phyloP scores from a whole-genome alignment of 2,888 invertebrate species.

The Calameuta idolon region DNA sequence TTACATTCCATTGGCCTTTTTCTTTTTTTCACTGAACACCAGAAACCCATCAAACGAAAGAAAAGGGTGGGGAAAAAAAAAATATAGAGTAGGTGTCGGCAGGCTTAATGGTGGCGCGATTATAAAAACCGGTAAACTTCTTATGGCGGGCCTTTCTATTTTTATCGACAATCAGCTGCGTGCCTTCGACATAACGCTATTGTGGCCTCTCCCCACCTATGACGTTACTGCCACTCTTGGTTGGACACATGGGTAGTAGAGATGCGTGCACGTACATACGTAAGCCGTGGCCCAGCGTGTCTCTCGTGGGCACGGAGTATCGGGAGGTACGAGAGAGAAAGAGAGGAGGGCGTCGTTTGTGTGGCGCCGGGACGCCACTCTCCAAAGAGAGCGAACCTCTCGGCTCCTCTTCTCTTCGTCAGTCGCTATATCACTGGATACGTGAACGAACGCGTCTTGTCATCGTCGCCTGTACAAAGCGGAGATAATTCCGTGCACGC shows the following conservation, averaged over 20 bases:
- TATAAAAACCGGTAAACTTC: not conserved
- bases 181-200: constrained; percentile 43
- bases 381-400: constrained; percentile 15
- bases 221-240: not conserved
- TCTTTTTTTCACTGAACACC: not conserved
- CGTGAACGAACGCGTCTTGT: constrained; percentile 19
- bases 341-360: not conserved
- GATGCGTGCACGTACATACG: not conserved
- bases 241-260: not conserved
- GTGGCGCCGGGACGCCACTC: not conserved
- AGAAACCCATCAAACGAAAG: not conserved
- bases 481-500: not conserved
- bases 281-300: not conserved
- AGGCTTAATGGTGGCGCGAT: not conserved
- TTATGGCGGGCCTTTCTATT: constrained; percentile 37
- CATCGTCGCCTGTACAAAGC: not conserved
- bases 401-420: constrained; percentile 11
- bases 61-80: not conserved
- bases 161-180: constrained; percentile 48
- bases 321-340: not conserved
- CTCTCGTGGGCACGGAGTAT: not conserved
- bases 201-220: constrained; percentile 10
- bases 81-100: not conserved
- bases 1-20: not conserved
- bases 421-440: constrained; percentile 25